Conservation (phyloP, 2,113 vertebrate genomes). For the Callipepla californica region DNA sequence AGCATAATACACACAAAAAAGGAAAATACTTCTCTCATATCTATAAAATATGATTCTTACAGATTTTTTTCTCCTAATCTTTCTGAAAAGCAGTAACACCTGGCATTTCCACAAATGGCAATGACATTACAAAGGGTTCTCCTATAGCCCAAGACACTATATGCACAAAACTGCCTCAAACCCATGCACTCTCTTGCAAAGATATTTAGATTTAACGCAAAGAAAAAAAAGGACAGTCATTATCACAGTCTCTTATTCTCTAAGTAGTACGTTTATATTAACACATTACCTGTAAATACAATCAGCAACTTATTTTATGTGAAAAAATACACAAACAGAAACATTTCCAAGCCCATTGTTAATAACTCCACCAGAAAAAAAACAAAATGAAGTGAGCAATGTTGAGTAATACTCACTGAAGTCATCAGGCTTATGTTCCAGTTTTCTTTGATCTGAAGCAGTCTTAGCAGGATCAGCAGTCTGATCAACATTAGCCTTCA, state of each 20-base stretch:
- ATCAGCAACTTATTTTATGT: not conserved
- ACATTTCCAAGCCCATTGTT: not conserved
- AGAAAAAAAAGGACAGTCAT: conserved; percentile 3
- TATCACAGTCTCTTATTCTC: conserved; percentile 17
- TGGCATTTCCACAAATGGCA: not conserved
- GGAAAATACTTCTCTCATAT: not conserved
- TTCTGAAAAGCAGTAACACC: not conserved
- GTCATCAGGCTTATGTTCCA: conserved; percentile 73
- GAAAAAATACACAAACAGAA: not conserved
- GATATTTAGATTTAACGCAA: conserved; percentile 12
- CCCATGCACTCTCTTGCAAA: not conserved
- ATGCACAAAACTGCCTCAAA: conserved; percentile 19
- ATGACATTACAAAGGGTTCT: not conserved
- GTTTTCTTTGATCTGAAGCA: conserved; percentile 70
- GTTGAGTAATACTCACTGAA: conserved; percentile 77
- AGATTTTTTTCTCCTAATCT: not conserved
- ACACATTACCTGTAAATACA: conserved; percentile 5
- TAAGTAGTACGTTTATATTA: not conserved
- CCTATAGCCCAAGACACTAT: not conserved
- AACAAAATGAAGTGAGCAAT: conserved; percentile 8
- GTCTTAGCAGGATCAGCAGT: conserved; percentile 71
- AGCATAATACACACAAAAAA: not conserved
- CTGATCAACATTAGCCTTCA: conserved; percentile 57
- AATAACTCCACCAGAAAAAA: not conserved
- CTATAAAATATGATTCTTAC: not conserved